Conservation (phyloP, 1,140 invertebrate species). For the Caerostris extrusa region DNA sequence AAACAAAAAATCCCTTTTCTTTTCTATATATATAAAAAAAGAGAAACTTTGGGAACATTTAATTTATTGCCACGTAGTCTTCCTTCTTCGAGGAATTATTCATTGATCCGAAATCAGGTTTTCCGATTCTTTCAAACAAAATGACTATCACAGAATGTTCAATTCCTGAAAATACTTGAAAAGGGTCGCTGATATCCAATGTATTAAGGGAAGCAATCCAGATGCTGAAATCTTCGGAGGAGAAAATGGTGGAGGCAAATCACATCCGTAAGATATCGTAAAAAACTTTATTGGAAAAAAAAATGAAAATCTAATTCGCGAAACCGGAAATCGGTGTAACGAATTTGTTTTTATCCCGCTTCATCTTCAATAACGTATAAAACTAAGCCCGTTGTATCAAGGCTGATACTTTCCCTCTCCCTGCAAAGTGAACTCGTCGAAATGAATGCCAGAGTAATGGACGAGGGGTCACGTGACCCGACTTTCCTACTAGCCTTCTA, state of each 20-base stretch:
- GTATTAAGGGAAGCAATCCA: conserved; percentile 37
- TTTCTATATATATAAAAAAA: background rate
- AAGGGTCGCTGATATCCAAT: conserved; percentile 8
- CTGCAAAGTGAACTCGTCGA: conserved; percentile 55
- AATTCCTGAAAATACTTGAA: conserved; percentile 30
- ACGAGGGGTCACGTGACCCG: conserved; percentile 52
- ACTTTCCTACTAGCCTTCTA: conserved; percentile 24
- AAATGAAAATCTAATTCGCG: conserved; percentile 67
- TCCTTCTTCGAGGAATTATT: conserved; percentile 23
- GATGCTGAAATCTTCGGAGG: conserved; percentile 42
- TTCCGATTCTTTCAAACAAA: conserved; percentile 41
- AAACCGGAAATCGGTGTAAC: conserved; percentile 66
- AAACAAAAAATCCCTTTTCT: background rate
- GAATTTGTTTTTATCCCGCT: conserved; percentile 50
- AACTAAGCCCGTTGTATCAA: conserved; percentile 43
- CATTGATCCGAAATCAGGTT: conserved; percentile 36
- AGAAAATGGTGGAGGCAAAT: conserved; percentile 56
- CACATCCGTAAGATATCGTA: conserved; percentile 57
- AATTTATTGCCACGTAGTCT: conserved; percentile 27
- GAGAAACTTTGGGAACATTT: conserved; percentile 17
- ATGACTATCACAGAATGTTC: conserved; percentile 35
- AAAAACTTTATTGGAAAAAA: conserved; percentile 63
- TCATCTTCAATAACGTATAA: conserved; percentile 70
- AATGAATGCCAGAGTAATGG: conserved; percentile 39
- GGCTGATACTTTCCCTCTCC: conserved; percentile 3